Conservation (phyloP, 1,140 invertebrate genomes). For the Dryas iulia region DNA sequence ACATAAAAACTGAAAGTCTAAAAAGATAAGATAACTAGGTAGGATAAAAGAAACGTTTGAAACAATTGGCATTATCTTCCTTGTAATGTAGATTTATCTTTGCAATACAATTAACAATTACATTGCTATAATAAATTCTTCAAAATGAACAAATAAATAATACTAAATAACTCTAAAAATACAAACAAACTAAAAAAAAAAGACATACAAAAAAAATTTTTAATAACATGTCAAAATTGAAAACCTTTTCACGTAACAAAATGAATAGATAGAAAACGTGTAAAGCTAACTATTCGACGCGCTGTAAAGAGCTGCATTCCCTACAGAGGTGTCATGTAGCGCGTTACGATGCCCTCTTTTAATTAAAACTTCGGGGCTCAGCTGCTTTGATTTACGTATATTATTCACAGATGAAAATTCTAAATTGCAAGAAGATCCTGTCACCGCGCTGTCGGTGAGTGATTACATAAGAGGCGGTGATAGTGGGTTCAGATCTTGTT, state of each 20-base stretch:
- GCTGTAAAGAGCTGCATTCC: not conserved
- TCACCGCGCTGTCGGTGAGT: not conserved
- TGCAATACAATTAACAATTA: no score
- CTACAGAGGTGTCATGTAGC: not conserved
- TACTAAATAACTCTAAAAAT: no score
- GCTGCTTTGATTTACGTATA: conserved; percentile 15
- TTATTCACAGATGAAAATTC: conserved; percentile 9
- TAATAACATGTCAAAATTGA: not conserved
- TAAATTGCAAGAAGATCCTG: not conserved
- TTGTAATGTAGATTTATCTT: no score
- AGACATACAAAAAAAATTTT: not conserved
- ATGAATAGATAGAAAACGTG: not conserved
- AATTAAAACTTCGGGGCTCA: conserved; percentile 34
- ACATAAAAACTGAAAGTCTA: no score
- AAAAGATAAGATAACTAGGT: no score
- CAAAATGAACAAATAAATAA: not conserved
- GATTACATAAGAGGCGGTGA: no score
- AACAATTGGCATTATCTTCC: no score
- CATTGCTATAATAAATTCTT: no score
- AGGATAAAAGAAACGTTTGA: no score
- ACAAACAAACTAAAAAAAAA: no score
- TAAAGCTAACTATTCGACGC: not conserved
- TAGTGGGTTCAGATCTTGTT: no score
- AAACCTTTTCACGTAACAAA: not conserved
- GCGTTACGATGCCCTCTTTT: conserved; percentile 27